These are phyloP conservation scores for Alca torda DNA, from an alignment of 2,797 vertebrate species.

Conservation along the genomic window DNA sequence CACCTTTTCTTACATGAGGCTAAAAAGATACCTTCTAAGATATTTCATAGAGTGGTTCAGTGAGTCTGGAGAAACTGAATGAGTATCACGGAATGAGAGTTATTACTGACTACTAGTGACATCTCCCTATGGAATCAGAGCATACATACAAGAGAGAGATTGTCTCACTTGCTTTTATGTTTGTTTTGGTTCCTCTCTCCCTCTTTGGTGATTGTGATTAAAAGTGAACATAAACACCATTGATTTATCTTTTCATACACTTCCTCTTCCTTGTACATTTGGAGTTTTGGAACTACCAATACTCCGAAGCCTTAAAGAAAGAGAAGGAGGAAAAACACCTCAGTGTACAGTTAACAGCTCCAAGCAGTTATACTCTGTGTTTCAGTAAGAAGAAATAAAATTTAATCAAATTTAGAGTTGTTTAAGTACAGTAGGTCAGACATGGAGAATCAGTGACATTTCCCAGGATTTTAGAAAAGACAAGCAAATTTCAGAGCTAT, in stretches of 20 bases:
- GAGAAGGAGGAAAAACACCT: neutral
- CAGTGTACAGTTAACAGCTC: neutral
- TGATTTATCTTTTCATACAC: neutral
- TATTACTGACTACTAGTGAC: neutral
- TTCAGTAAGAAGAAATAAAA: neutral
- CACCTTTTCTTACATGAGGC: neutral
- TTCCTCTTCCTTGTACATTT: neutral
- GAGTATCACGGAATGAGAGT: neutral
- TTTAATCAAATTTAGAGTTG: neutral
- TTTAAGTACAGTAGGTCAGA: neutral
- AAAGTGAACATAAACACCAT: neutral
- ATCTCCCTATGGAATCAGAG: neutral
- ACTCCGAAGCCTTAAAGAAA: neutral
- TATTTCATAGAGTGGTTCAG: neutral
- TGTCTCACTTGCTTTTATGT: neutral
- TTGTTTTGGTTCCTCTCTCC: neutral
- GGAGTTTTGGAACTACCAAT: neutral
- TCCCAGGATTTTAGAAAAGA: neutral
- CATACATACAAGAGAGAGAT: neutral
- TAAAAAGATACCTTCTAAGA: neutral
- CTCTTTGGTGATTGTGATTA: neutral
- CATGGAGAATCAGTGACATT: neutral
- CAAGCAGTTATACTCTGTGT: neutral
- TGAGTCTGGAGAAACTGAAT: neutral
- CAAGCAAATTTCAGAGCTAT: neutral